Percentiles rank a stretch among this genome's conserved stretches.
These are phyloP conservation scores for Lithobius niger DNA, from an alignment of 1,140 invertebrate species.

Conservation along the genomic window DNA sequence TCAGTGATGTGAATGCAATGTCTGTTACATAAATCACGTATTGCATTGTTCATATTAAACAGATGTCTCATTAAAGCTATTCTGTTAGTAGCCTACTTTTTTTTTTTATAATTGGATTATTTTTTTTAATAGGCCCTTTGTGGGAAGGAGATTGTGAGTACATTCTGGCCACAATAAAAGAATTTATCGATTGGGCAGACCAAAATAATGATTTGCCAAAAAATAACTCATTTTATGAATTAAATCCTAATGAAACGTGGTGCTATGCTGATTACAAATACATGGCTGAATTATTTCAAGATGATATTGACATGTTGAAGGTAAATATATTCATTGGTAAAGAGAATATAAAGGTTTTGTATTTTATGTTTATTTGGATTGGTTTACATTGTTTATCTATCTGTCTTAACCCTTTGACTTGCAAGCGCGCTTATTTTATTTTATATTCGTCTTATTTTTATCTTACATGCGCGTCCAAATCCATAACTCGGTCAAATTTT, in stretches of 20 bases:
- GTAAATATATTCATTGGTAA: slow-evolving; percentile 12
- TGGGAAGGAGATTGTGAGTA: slow-evolving; percentile 54
- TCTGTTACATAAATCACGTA: too few relatives aligned
- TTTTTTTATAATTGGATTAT: slow-evolving; percentile 9
- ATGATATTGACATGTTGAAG: slow-evolving; percentile 23
- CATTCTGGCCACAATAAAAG: slow-evolving; percentile 41
- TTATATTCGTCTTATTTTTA: too few relatives aligned
- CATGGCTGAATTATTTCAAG: slow-evolving; percentile 48
- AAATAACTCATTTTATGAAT: slow-evolving; percentile 19
- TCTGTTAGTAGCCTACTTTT: too few relatives aligned
- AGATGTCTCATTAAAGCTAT: too few relatives aligned
- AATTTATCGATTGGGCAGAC: slow-evolving; percentile 41
- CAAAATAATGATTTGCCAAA: slow-evolving; percentile 21
- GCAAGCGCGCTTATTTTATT: too few relatives aligned
- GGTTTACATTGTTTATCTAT: too few relatives aligned
- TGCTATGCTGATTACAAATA: slow-evolving; percentile 78
- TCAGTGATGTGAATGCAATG: too few relatives aligned
- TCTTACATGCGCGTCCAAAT: too few relatives aligned
- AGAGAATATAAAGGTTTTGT: slow-evolving; percentile 8
- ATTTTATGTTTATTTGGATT: too few relatives aligned
- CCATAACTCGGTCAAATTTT: too few relatives aligned
- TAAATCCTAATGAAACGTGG: slow-evolving; percentile 36
- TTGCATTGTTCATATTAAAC: too few relatives aligned
- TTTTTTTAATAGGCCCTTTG: slow-evolving; percentile 43
- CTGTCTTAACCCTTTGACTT: too few relatives aligned